Base-by-base conservation (phyloP, 1,140 invertebrate species). In the Papilio xuthus region DNA sequence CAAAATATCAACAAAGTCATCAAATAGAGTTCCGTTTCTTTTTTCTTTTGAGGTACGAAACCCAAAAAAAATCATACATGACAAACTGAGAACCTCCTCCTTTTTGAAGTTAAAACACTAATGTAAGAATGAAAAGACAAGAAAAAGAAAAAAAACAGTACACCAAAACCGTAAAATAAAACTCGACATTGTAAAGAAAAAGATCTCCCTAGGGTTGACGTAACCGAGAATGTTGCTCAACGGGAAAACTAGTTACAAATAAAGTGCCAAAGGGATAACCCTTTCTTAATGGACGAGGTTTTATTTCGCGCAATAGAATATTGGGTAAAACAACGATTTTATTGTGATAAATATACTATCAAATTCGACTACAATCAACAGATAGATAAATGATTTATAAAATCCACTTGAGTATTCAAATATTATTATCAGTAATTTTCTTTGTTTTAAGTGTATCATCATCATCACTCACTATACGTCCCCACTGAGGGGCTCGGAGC, bases 191-290 rank as follows among this genome's bases (percentile, higher is more conserved):
- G 26, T 28, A 67, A 67, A 26, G 26, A 15, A 67, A 67, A 28
- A 28, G 26, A 67, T 67, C 18, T 23, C 60, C 60, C 60, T 15
- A 32, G 60, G 60, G 60, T 23, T 26, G 28, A 67, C 12, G 60
- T 15, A 67, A 67, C 60, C 60, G 60, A 67, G 60, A 13, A 15
- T 28, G 26, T 13, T 28, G 4, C 12, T 26, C 60, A 28, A 67
- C 12, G 23, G 56, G n/a, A 67, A 67, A 67, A 67, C 60, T 67
- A 67, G 60, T 67, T 67, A 67, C 60, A 67, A 67, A 67, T 67
- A 67, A 67, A 67, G 60, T 67, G 60, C 60, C 60, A 67, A 67
- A 67, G 60, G 60, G 26, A 67, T 67, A 67, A 67, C 60, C 60
- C 60, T 67, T 23, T 13, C 13, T 28, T 28, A 67, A 67, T 67